phyloP scores from a whole-genome alignment of 2,888 invertebrate species.

The Slavum lentiscoides region DNA sequence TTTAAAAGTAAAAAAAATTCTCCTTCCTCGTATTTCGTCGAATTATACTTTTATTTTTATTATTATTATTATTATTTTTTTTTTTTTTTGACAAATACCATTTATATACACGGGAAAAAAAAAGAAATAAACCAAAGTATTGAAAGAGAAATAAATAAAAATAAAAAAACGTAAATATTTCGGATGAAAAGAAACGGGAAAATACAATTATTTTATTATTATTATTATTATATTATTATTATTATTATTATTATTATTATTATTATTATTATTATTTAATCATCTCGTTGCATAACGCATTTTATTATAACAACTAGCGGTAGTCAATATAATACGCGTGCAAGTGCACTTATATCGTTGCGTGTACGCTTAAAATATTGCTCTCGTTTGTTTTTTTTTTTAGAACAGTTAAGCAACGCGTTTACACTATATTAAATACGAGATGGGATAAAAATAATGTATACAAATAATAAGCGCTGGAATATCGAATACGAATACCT shows the following conservation, averaged over 20 bases:
- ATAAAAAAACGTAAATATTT: not conserved
- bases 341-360: too few species aligned
- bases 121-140: slow-evolving; percentile 32
- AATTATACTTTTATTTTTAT: not conserved
- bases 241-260: slow-evolving; percentile 13
- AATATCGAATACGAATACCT: too few species aligned
- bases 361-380: not conserved
- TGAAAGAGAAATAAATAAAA: not conserved
- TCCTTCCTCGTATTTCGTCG: not conserved
- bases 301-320: not conserved
- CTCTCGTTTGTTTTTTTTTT: too few species aligned
- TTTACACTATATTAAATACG: too few species aligned
- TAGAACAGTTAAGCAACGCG: too few species aligned
- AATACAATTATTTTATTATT: too few species aligned
- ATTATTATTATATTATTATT: slow-evolving; percentile 1
- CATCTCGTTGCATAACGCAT: not conserved
- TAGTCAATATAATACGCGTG: not conserved
- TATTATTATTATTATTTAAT: slow-evolving; percentile 16
- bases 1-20: slow-evolving; percentile 31
- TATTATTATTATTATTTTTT: not conserved
- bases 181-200: slow-evolving; percentile 9
- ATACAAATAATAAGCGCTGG: too few species aligned
- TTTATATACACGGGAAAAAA: slow-evolving; percentile 12
- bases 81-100: not conserved
- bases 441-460: too few species aligned